These are phyloP conservation scores for Amphipyra tragopoginis DNA, from an alignment of 2,888 invertebrate species.

Conservation along the genomic window DNA sequence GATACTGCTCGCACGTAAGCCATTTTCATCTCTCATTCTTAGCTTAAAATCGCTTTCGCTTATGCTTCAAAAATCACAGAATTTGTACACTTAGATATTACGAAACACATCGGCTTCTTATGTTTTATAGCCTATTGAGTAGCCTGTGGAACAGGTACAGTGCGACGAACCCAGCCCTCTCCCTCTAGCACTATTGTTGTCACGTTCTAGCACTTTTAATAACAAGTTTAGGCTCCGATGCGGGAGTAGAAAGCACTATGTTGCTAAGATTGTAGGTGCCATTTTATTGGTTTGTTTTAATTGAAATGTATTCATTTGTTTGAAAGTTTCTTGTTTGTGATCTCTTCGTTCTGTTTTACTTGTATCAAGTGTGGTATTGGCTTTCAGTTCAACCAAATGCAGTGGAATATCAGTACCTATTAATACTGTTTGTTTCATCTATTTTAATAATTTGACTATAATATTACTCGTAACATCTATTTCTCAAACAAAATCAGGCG, in stretches of 20 bases:
- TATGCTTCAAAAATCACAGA: slow-evolving; percentile 40
- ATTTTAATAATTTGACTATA: too few species aligned
- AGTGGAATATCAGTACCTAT: too few species aligned
- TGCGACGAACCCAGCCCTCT: slow-evolving; percentile 71
- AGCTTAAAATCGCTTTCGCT: slow-evolving; percentile 45
- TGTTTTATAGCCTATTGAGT: slow-evolving; percentile 78
- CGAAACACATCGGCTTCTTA: slow-evolving; percentile 73
- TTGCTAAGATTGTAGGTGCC: slow-evolving; percentile 37
- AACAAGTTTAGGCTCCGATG: slow-evolving; percentile 62
- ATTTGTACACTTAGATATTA: slow-evolving; percentile 70
- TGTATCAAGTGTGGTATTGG: too few species aligned
- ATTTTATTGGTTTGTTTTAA: slow-evolving; percentile 10
- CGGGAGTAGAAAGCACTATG: slow-evolving; percentile 51
- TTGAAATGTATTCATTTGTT: slow-evolving; percentile 21
- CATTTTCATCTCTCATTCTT: too few species aligned
- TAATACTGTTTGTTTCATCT: too few species aligned
- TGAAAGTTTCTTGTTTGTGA: neutral
- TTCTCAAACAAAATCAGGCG: too few species aligned
- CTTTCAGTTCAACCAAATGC: too few species aligned
- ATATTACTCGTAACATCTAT: too few species aligned
- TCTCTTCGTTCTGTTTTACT: too few species aligned
- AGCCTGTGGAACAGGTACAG: slow-evolving; percentile 74
- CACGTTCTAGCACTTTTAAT: slow-evolving; percentile 64
- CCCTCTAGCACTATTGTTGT: slow-evolving; percentile 65
- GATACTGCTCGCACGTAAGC: too few species aligned